A percentile compares a stretch with the other conserved stretches of the same genome.
Conservation (phyloP, 2,888 invertebrate genomes). For the Caenorhabditis sp. region DNA sequence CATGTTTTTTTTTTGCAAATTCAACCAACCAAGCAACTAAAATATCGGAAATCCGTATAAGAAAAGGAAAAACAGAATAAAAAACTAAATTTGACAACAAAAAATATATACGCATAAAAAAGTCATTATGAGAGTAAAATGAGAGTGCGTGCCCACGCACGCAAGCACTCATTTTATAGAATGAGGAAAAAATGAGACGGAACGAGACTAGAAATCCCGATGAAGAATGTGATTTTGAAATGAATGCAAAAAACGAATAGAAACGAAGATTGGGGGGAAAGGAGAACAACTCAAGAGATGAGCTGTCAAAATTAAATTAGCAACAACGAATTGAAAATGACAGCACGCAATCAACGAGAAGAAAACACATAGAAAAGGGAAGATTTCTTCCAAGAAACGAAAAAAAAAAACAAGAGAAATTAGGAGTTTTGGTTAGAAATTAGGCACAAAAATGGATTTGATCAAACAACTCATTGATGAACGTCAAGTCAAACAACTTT, state of each 20-base stretch:
- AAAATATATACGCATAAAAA: background rate
- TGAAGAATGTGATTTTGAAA: background rate
- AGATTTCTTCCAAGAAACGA: background rate
- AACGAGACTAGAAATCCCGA: background rate
- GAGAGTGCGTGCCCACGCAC: slow-evolving; percentile 1
- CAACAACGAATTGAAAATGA: background rate
- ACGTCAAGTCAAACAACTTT: too few species aligned
- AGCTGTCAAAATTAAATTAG: slow-evolving; percentile 1
- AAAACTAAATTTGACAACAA: background rate
- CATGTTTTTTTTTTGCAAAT: background rate
- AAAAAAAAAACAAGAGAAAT: background rate
- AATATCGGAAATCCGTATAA: background rate
- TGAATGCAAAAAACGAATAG: background rate
- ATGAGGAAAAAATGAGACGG: background rate
- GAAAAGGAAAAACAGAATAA: background rate
- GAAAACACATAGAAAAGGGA: background rate
- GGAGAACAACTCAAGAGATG: background rate
- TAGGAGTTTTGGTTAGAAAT: background rate
- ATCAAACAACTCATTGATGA: background rate
- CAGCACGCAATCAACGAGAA: background rate
- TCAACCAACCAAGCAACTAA: background rate
- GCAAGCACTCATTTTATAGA: background rate
- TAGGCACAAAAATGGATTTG: background rate
- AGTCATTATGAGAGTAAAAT: slow-evolving; percentile 1
- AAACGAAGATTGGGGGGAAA: background rate